Conservation (phyloP, 2,888 invertebrate species). For the Tipula lateralis region DNA sequence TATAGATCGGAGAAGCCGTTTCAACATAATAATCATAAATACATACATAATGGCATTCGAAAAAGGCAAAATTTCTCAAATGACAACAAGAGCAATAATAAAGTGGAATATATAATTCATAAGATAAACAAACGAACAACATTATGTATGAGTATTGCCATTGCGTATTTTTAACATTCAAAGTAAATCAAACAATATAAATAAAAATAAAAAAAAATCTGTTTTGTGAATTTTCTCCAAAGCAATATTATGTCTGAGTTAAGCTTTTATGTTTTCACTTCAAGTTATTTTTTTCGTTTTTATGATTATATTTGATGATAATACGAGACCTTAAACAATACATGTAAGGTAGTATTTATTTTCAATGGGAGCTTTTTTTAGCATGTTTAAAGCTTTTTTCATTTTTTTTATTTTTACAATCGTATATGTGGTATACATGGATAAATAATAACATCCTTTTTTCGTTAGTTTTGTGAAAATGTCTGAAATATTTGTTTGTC, state of each 20-base stretch:
- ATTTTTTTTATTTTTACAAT: too few relatives aligned
- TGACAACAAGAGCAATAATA: not conserved
- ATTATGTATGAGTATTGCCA: not conserved
- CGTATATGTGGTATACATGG: too few relatives aligned
- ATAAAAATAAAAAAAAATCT: not conserved
- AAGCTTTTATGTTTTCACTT: conserved; percentile 24
- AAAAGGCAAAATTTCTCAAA: not conserved
- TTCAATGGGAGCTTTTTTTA: not conserved
- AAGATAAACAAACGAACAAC: not conserved
- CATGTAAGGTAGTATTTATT: not conserved
- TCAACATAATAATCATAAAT: not conserved
- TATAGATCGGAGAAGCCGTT: not conserved
- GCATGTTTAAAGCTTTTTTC: not conserved
- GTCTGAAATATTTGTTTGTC: too few relatives aligned
- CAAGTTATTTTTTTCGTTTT: not conserved
- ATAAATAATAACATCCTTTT: too few relatives aligned
- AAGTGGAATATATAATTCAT: conserved; percentile 13
- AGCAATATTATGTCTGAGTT: conserved; percentile 19
- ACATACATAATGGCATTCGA: not conserved
- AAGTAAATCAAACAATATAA: conserved; percentile 3
- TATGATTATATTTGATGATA: not conserved
- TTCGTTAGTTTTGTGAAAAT: too few relatives aligned
- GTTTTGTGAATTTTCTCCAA: not conserved
- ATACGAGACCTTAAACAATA: conserved; percentile 24
- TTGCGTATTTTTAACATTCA: not conserved